Evolutionary conservation across 35 echinoderm and acorn worm species (phyloP), one percentile per base, ranked within the genome.

Genomic region (Amphiura filiformis): DNA sequence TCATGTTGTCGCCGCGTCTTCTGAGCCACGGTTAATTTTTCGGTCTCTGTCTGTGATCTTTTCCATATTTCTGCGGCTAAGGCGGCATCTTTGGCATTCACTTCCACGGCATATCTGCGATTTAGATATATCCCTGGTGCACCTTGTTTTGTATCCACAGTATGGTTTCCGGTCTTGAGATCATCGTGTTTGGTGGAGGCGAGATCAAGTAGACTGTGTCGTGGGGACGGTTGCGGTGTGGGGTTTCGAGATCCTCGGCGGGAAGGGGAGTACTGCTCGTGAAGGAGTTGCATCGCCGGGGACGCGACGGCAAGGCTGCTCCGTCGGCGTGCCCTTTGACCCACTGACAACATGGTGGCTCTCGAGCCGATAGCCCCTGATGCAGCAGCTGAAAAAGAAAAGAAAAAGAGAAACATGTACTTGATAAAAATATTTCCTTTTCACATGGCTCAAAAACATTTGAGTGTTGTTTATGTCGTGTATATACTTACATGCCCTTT

Each of bases 21-120:
- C 81, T 93, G 92, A 61, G 89, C 82, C n/a, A 84, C 77, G 28
- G 92, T 89, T 32, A 93, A 49, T 78, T 89, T 93, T 47, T 93
- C 92, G 38, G 76, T 38, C 20, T 87, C 70, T 39, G 85, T 87
- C 36, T 83, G 64, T 40, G 92, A 89, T 82, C 76, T 93, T 64
- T 93, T 93, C 87, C 88, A 83, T 82, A 89, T 87, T 64, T 93
- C 92, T 28, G 92, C 92, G 36, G 92, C 92, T 49, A 93, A 78
- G 34, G 92, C 92, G 49, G 92, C 92, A 83, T 93, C 92, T 64
- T 82, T 88, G 37, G 88, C 88, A 65, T 83, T 93, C 15, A 93
- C 92, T 82, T 93, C 92, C 18, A 86, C 42, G 39, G 81, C 92
- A 79, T 89, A 93, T 35, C 92, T 44, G 13, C 92, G 86, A 76